Base-by-base conservation (phyloP, 2,113 vertebrate genomes). In the Poecilia latipinna region DNA sequence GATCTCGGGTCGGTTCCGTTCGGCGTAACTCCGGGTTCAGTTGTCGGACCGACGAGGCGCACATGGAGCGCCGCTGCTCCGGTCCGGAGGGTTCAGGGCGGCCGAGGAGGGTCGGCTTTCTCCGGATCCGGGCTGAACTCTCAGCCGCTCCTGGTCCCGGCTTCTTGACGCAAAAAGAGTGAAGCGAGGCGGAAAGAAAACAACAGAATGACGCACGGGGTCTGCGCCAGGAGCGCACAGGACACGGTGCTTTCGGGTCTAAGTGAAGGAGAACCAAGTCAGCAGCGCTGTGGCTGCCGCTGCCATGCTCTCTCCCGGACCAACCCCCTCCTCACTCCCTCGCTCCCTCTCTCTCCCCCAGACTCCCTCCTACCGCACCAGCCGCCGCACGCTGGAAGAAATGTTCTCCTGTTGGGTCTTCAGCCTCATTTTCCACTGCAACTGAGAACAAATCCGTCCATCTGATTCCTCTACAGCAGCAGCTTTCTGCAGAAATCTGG, bases 261-360 rank as follows among this genome's bases (percentile, higher is more conserved):
- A n/a, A 72, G 26, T 80, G 63, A 77, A 75, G 80, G 48, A n/a
- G 51, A 76, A 67, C n/a, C 78, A 32, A 88, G 78, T 83, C 74
- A 69, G 76, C 73, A 51, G 72, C 68, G 77, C 61, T 72, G 12
- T 12, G 62, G 68, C 67, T 87, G 75, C 80, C 65, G 74, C 87
- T 75, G 90, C 87, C 80, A 90, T 90, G 90, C 88, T 90, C 85
- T 77, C 80, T 74, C 79, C 68, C 17, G 65, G 79, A 80, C 75
- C 75, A 78, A 15, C 42, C 66, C 33, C 70, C 39, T 44, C 1
- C 60, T 10, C 64, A 1, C 79, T 5, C 73, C 0, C 73, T 8
- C 72, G 0, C 60, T 0, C 75, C 4, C 71, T 0, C 67, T 31
- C 72, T 10, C 67, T 28, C 92, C 7, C 79, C 89, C 83, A 86